Conservation (phyloP, 2,888 invertebrate species). For the Apodemia zela region DNA sequence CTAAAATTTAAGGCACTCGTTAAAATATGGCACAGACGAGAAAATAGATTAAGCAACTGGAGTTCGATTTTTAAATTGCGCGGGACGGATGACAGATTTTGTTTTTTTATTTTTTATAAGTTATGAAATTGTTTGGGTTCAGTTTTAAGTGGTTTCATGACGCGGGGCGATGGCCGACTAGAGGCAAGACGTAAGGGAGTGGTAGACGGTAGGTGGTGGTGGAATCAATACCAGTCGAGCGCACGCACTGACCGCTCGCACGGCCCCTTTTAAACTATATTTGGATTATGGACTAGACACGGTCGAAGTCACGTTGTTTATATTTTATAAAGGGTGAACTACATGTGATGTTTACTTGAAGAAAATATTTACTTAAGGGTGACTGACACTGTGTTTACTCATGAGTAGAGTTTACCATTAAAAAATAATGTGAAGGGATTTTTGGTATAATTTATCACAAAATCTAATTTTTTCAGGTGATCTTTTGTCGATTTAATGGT, state of each 20-base stretch:
- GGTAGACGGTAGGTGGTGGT: conserved; percentile 59
- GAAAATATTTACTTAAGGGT: neutral
- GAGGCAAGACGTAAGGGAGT: conserved; percentile 57
- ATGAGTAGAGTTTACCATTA: too few species aligned
- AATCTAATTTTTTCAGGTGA: too few species aligned
- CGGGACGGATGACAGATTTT: conserved; percentile 35
- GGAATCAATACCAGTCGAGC: conserved; percentile 74
- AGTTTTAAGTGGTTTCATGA: conserved; percentile 51
- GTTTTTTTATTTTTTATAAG: conserved; percentile 39
- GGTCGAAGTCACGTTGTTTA: conserved; percentile 17
- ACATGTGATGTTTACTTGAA: neutral
- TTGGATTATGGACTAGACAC: conserved; percentile 47
- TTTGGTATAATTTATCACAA: too few species aligned
- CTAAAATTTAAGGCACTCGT: conserved; percentile 36
- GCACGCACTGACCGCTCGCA: conserved; percentile 74
- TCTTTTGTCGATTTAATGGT: too few species aligned
- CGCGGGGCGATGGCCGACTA: conserved; percentile 75
- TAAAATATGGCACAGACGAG: conserved; percentile 24
- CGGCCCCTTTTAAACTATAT: conserved; percentile 53
- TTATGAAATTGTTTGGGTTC: conserved; percentile 28
- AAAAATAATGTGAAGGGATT: too few species aligned
- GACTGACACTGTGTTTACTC: too few species aligned
- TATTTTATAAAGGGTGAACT: conserved; percentile 2
- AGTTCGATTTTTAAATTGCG: conserved; percentile 25
- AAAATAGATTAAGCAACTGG: conserved; percentile 27